Evolutionary conservation across 2,113 vertebrate species (phyloP).

Genomic region (Helogale parvula): DNA sequence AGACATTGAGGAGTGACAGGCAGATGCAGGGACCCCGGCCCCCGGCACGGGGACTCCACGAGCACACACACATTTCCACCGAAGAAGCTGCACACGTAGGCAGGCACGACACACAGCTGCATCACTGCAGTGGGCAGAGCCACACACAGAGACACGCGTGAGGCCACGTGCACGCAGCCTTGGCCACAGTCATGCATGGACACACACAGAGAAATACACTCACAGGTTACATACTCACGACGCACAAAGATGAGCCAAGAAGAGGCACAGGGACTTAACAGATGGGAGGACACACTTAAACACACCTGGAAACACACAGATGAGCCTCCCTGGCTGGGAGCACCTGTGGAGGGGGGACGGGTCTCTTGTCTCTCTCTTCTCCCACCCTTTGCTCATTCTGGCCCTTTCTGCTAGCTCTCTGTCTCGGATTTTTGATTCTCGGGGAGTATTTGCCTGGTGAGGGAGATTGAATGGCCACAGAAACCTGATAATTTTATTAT

Average conservation of each 20-base stretch:
- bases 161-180: background rate
- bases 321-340: background rate
- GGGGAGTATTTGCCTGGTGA: slow-evolving; percentile 38
- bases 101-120: background rate
- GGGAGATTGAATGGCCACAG: slow-evolving; percentile 31
- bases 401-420: background rate
- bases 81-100: background rate
- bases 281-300: background rate
- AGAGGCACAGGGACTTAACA: background rate
- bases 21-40: background rate
- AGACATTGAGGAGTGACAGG: background rate
- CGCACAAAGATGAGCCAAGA: background rate
- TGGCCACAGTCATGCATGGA: rapidly evolving
- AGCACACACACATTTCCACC: background rate
- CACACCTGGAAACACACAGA: background rate
- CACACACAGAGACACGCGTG: rapidly evolving
- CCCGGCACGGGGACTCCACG: rapidly evolving
- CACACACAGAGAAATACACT: background rate
- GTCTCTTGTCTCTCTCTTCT: background rate
- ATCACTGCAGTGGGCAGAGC: rapidly evolving
- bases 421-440: background rate
- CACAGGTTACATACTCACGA: background rate
- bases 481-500: slow-evolving; percentile 45
- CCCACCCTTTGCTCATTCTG: background rate
- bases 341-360: too few relatives aligned